Base-by-base conservation (phyloP, 2,113 vertebrate species). In the Psephotus haematonotus region DNA sequence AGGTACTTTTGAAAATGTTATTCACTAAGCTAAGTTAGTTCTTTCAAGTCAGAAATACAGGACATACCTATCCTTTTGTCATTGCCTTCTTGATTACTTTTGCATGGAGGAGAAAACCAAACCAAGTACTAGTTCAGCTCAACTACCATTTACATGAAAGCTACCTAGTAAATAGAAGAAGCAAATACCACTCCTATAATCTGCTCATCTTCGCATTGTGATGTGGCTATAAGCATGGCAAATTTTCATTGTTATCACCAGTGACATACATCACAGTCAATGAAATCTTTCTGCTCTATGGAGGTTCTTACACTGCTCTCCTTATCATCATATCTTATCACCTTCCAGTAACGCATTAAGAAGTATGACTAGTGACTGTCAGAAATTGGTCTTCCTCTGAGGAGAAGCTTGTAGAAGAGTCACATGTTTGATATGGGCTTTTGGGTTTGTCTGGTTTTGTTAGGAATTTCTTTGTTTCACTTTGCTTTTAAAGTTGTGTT, bases 301-400 rank as follows among this genome's bases (percentile, higher is more conserved):
- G 82, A 93, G 60, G 50, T 81, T 88, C 82, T 93, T 88, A 75
- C 50, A 18, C 39, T 43, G 59, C 55, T 92, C 43, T 86, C 80
- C 49, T 86, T 90, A 90, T 94, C 92, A 86, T 92, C 76, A 33
- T 86, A 82, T 90, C 88, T 87, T 96, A 79, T 80, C 92, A 81
- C 88, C 25, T 90, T 93, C 80, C 76, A 88, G 52, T 89, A 92
- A 79, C 2, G 1, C 67, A 86, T 96, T 92, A 86, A 93, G 92
- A 93, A 96, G 80, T 79, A 67, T 72, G 86, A 93, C 85, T 90
- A 90, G 82, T 85, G 70, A 87, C 52, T 82, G 70, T 72, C 78
- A 85, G 75, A 90, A 90, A 82, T 80, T 79, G 52, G 62, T 82
- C 75, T 64, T 96, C 52, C 49, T 84, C 65, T 29, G 35, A 86